These are phyloP conservation scores for Hermodice carunculata DNA, from an alignment of 2,888 invertebrate species.

Conservation along the genomic window DNA sequence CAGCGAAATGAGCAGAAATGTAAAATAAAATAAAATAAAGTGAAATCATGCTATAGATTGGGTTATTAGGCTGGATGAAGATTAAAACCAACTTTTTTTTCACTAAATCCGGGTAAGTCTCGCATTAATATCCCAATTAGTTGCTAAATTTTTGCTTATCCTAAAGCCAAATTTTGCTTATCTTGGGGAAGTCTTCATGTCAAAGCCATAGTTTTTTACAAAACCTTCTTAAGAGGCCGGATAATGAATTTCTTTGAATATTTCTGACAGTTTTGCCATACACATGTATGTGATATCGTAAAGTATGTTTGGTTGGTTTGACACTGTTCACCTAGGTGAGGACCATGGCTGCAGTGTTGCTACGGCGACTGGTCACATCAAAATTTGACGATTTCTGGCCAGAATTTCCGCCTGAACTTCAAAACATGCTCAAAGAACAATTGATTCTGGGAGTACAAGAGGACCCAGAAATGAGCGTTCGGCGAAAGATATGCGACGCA, in stretches of 20 bases:
- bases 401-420: conserved; percentile 86
- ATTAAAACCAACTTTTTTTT: not conserved
- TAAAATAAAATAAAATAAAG: no score
- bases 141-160: not conserved
- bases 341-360: conserved; percentile 93
- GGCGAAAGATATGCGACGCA: conserved; percentile 95
- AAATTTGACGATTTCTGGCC: conserved; percentile 94
- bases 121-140: not conserved
- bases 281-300: not conserved
- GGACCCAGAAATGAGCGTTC: conserved; percentile 79
- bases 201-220: no score
- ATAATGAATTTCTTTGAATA: no score
- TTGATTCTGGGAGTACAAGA: conserved; percentile 87
- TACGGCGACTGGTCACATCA: conserved; percentile 86
- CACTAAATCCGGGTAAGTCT: no score
- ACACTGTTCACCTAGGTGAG: conserved; percentile 73
- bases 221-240: no score
- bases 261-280: no score
- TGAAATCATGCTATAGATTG: no score
- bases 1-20: no score
- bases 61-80: not conserved
- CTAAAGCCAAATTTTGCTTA: no score
- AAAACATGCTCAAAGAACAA: conserved; percentile 87
- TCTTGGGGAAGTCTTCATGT: not conserved
- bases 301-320: not conserved